Evolutionary conservation across 2,113 vertebrate genomes (phyloP).

Genomic region (Abramis brama): DNA sequence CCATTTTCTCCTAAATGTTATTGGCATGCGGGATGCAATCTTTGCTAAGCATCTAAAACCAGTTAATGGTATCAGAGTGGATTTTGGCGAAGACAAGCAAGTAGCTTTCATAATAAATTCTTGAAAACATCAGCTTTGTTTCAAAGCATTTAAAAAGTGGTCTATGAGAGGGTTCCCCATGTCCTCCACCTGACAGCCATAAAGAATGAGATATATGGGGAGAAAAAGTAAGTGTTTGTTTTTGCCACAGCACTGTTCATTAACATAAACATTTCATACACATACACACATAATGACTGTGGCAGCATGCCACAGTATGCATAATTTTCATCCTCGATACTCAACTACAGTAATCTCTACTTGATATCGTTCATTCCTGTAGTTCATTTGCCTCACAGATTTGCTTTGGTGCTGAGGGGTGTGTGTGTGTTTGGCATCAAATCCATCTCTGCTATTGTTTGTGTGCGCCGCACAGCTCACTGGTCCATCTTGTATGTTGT

Average conservation of each 20-base stretch:
- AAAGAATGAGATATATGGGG: background rate
- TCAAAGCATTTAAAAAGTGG: slow-evolving; percentile 1
- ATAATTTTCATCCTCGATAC: slow-evolving; percentile 32
- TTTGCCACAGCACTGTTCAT: background rate
- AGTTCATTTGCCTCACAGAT: slow-evolving; percentile 53
- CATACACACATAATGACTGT: slow-evolving; percentile 18
- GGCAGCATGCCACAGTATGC: slow-evolving; percentile 11
- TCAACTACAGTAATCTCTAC: slow-evolving; percentile 43
- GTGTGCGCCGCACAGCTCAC: background rate
- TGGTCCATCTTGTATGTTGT: slow-evolving; percentile 18
- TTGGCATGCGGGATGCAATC: slow-evolving; percentile 17
- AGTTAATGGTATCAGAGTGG: slow-evolving; percentile 20
- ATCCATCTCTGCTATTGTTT: background rate
- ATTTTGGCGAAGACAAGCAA: background rate
- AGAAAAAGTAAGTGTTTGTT: slow-evolving; percentile 24
- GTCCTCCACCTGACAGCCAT: background rate
- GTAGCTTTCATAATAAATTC: slow-evolving; percentile 19
- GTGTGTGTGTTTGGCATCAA: slow-evolving; percentile 24
- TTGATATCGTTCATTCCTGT: slow-evolving; percentile 55
- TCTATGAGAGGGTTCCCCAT: background rate
- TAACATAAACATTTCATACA: slow-evolving; percentile 16
- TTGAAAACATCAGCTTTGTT: slow-evolving; percentile 19
- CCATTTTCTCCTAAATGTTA: background rate
- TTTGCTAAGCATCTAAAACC: slow-evolving; percentile 7
- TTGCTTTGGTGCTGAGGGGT: slow-evolving; percentile 49